phyloP scores from a whole-genome alignment of 2,797 vertebrate genomes.

The Semotilus atromaculatus region DNA sequence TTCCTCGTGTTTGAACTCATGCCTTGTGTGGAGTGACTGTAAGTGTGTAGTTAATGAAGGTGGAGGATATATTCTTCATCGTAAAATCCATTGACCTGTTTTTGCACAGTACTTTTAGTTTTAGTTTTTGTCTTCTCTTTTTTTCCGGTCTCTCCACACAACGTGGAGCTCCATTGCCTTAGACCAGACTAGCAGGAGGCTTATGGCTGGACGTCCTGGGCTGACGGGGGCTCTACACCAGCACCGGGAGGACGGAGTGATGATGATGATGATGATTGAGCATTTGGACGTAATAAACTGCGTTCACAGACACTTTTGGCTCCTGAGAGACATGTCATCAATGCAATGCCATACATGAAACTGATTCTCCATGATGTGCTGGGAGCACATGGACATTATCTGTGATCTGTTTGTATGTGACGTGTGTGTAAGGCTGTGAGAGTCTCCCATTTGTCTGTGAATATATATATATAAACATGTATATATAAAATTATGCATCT shows the following conservation, averaged over 20 bases:
- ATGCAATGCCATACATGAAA: constrained; percentile 30
- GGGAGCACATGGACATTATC: constrained; percentile 50
- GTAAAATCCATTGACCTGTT: constrained; percentile 30
- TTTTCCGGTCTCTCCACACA: constrained; percentile 59
- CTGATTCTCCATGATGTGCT: constrained; percentile 54
- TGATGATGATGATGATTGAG: background rate
- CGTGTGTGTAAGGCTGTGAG: constrained; percentile 49
- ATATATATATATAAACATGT: constrained; percentile 64
- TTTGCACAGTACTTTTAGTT: constrained; percentile 45
- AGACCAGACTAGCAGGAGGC: constrained; percentile 55
- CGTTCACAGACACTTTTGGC: background rate
- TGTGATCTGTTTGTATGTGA: constrained; percentile 42
- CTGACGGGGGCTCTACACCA: constrained; percentile 33
- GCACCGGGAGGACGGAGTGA: constrained; percentile 33
- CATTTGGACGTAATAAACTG: background rate
- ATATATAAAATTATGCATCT: constrained; percentile 63
- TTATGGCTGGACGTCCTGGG: constrained; percentile 61
- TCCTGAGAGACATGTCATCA: constrained; percentile 20
- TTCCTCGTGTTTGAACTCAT: constrained; percentile 56
- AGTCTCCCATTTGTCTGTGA: constrained; percentile 58
- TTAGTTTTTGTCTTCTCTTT: constrained; percentile 44
- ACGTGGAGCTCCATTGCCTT: constrained; percentile 69
- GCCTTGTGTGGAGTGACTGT: constrained; percentile 59
- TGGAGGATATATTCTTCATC: constrained; percentile 25
- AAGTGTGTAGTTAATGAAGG: constrained; percentile 41